Base-by-base conservation (phyloP, 1,140 invertebrate species). In the Plectus sambesii region DNA sequence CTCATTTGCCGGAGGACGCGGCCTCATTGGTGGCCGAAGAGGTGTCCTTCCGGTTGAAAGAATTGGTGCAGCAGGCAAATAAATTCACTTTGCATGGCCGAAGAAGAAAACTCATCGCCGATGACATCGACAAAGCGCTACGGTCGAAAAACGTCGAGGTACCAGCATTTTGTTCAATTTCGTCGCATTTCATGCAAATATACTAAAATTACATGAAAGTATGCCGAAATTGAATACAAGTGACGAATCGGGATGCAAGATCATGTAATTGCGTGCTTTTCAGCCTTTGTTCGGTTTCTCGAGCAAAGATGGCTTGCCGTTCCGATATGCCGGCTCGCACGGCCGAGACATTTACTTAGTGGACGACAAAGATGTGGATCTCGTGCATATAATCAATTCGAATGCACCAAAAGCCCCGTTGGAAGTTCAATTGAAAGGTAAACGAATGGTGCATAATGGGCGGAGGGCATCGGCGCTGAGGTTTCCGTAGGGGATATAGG, bases 341-440 rank as follows among this genome's bases (percentile, higher is more conserved):
- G 50, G 56, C 27, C 15, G 37, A 5, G 59, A 62, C 19, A n/a
- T 60, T 17, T 56, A 51, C 29, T 44, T 59, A 12, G 5, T 40
- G 8, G 58, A 59, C 15, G 59, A 59, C 29, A 49, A 36, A 17
- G 58, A 59, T 47, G 26, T 62, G n/a, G 59, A 59, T 25, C 33
- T 59, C 17, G 17, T 24, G 3, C 12, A 41, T 35, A 25, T 61
- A 24, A 25, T 59, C 24, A 26, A 60, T 26, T 12, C 50, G 20
- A 25, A 54, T 29, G 30, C 42, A 15, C 56, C 60, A 2, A 61
- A 62, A 39, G 17, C 62, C 15, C 58, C 58, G 9, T 45, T 59
- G 12, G 59, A 53, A 37, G 15, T 43, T 17, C 20, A 55, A 3
- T 22, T 59, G n/a, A 61, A 60, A 53, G 41, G 58, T 61, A 54